A percentile compares a stretch with the other conserved stretches of the same genome.
These are phyloP conservation scores for Diachasma alloeum DNA, from an alignment of 1,140 invertebrate species.

Conservation along the genomic window DNA sequence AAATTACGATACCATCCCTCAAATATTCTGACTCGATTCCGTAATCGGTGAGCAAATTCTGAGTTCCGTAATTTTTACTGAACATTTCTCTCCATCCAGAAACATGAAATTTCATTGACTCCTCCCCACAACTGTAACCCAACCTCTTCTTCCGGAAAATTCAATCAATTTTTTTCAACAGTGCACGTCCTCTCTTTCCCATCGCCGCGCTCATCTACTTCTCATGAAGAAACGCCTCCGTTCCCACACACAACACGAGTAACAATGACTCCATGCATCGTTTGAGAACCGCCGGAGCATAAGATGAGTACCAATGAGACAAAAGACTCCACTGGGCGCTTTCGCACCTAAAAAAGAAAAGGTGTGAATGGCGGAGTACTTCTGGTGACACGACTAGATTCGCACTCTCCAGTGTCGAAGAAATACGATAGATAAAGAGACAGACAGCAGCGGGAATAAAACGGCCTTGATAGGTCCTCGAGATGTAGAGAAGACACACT, in stretches of 20 bases:
- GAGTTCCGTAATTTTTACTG: no score
- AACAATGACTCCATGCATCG: not conserved
- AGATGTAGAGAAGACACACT: conserved; percentile 9
- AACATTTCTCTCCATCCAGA: no score
- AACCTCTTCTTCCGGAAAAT: no score
- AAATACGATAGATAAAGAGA: conserved; percentile 11
- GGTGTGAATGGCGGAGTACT: conserved; percentile 15
- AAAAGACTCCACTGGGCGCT: conserved; percentile 12
- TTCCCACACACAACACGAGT: not conserved
- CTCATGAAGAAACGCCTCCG: no score
- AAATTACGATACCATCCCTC: no score
- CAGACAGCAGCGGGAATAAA: not conserved
- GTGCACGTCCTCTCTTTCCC: no score
- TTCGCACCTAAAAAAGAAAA: not conserved
- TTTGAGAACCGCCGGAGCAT: not conserved
- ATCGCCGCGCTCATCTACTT: no score
- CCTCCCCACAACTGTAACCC: no score
- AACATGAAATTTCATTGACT: no score
- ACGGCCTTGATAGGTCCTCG: not conserved
- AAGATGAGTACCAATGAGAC: not conserved
- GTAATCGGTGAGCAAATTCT: not conserved
- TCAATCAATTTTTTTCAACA: no score
- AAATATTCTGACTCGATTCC: no score
- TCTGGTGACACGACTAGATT: not conserved
- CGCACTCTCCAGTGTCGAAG: not conserved